Evolutionary conservation across 2,113 vertebrate species (phyloP), one percentile per base, ranked within the genome.

Genomic region (Tragelaphus strepsiceros): DNA sequence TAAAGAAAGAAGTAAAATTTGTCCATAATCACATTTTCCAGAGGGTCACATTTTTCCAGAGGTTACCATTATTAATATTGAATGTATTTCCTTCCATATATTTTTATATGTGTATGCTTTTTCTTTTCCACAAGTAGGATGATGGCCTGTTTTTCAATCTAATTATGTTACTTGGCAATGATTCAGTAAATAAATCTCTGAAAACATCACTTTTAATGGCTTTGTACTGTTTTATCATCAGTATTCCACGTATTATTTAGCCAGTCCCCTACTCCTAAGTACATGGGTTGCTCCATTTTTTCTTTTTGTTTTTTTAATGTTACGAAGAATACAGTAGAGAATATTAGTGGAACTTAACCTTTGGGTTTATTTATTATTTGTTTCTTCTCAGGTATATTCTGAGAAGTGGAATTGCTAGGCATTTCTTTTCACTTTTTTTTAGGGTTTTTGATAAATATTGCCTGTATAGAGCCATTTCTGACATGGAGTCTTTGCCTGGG

Each of bases 391-490:
- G 49, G 21, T 80, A 67, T 13, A 86, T 83, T 96, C 88, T 58
- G 22, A 82, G 30, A 95, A 80, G 35, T 49, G 46, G 24, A 87
- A 92, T 94, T 91, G 35, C 54, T 82, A 17, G 56, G 64, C 22
- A 90, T 49, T 81, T 82, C 77, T 26, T 88, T 51, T 88, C 9
- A 58, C 32, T 19, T 24, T 43, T 43, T 90, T 89, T 67, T 51
- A 54, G 51, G 19, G 22, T 43, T 83, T 62, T 90, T 87, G 49
- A 51, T 92, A 84, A 80, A 85, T 35, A 43, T 43, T 94, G 21
- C n/a, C 46, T 91, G 8, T 82, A 83, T 83, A 43, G 56, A n/a
- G 51, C 86, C 56, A 84, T 77, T 94, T 97, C 82, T 97, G 51
- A 97, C 51, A 49, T 78, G n/a, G 35, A 82, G 10, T 93, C 58